Percentiles rank a stretch among this genome's conserved stretches.
These are phyloP conservation scores for Drosophila paulistorum DNA, from an alignment of 1,140 invertebrate species.

Conservation along the genomic window DNA sequence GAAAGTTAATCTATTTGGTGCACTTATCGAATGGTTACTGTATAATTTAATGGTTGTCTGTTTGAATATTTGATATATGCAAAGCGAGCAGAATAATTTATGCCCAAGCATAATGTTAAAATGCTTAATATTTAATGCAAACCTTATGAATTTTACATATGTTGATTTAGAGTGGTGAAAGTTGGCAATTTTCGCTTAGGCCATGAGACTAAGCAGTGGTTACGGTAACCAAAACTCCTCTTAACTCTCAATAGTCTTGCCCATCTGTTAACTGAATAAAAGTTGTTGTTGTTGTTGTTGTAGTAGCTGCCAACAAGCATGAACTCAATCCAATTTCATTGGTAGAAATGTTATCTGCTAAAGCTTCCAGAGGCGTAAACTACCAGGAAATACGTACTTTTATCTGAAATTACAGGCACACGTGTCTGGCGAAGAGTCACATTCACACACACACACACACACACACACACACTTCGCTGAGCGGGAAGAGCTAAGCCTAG, in stretches of 20 bases:
- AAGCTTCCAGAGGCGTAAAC: neutral
- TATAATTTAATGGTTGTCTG: constrained; percentile 1
- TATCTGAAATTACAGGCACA: neutral
- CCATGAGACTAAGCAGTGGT: neutral
- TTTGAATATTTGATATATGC: constrained; percentile 9
- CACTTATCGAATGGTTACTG: constrained; percentile 7
- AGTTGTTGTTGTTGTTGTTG: too few relatives aligned
- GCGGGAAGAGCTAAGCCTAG: too few relatives aligned
- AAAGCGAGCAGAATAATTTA: constrained; percentile 41
- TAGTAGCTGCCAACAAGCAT: neutral
- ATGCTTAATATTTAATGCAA: constrained; percentile 46
- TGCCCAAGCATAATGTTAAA: constrained; percentile 40
- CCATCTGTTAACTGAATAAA: neutral
- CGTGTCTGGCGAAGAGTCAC: neutral
- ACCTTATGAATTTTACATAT: constrained; percentile 46
- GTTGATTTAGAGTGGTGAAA: constrained; percentile 3
- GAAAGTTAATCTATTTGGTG: neutral
- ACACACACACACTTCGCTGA: too few relatives aligned
- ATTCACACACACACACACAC: too few relatives aligned
- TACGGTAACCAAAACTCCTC: neutral
- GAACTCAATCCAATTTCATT: neutral
- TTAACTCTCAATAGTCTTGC: neutral
- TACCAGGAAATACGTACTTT: neutral
- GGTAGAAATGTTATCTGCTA: neutral
- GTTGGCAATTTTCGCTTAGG: neutral